phyloP scores from a whole-genome alignment of 2,113 vertebrate genomes.

The Hucho hucho region DNA sequence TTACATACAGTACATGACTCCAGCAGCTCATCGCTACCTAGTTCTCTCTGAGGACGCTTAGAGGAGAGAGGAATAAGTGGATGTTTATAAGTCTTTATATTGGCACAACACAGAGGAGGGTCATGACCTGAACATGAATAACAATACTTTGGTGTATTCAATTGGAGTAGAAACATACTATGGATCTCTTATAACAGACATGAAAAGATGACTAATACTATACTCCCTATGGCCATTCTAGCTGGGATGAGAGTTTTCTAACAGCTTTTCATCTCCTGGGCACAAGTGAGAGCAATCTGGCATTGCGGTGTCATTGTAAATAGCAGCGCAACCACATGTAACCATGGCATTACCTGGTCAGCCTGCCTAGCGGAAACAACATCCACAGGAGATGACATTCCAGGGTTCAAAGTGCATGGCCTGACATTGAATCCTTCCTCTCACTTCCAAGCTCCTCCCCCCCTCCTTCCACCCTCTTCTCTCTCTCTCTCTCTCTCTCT shows the following conservation, averaged over 20 bases:
- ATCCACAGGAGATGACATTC: slow-evolving; percentile 5
- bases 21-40: slow-evolving; percentile 26
- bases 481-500: no score
- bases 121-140: neutral
- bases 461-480: neutral
- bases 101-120: neutral
- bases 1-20: slow-evolving; percentile 35
- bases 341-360: slow-evolving; percentile 15
- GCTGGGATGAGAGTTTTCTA: neutral
- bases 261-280: slow-evolving; percentile 15
- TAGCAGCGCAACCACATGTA: neutral
- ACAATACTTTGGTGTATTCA: neutral
- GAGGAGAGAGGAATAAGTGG: slow-evolving; percentile 14
- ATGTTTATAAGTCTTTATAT: slow-evolving; percentile 26
- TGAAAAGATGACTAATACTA: neutral
- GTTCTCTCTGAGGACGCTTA: slow-evolving; percentile 30
- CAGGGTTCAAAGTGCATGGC: slow-evolving; percentile 24
- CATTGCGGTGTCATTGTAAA: neutral
- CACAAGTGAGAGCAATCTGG: neutral
- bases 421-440: slow-evolving; percentile 40
- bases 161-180: neutral
- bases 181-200: neutral
- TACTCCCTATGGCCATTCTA: neutral
- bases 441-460: neutral
- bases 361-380: neutral